Evolutionary conservation across 1,140 invertebrate genomes (phyloP), one percentile per base, ranked within the genome.

Genomic region (Achroia grisella): DNA sequence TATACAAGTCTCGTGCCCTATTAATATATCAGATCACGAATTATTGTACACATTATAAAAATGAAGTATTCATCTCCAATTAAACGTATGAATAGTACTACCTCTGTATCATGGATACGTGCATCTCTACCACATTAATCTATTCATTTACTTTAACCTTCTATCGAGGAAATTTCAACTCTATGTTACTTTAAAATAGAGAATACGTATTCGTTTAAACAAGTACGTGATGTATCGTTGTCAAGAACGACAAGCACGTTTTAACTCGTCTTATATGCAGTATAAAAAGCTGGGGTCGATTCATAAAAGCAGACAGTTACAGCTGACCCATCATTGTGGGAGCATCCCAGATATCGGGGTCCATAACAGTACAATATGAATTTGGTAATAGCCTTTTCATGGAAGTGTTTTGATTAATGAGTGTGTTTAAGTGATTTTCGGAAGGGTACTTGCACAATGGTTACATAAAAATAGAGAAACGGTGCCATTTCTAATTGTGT

Each of bases 231-330:
- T 4, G n/a, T 54, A 62, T 43, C 8, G 51, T 59, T 48, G 70
- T 49, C 27, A 17, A 46, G 57, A 42, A 37, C 49, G 50, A 53
- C 60, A 44, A 59, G 65, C 74, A 68, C 62, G 77, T 79, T 78
- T 81, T 79, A 68, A 58, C 68, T 63, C 65, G 70, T 59, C 65
- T 71, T 73, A 77, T 66, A 64, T 59, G 63, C 33, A 54, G 65
- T 81, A 81, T 81, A 81, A 70, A 80, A 75, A 71, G 62, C 56
- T 69, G 58, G 48, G n/a, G 56, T 60, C 40, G 56, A 29, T 44
- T 56, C 47, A 48, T 10, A 35, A 44, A 44, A 39, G 52, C 57
- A 67, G 2, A 56, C 75, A 81, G 73, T 78, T 44, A 50, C 52
- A 51, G 57, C 62, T 58, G 37, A 61, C 39, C 56, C 56, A 56